Evolutionary conservation across 2,113 vertebrate species (phyloP).

Genomic region (Apaloderma vittatum): DNA sequence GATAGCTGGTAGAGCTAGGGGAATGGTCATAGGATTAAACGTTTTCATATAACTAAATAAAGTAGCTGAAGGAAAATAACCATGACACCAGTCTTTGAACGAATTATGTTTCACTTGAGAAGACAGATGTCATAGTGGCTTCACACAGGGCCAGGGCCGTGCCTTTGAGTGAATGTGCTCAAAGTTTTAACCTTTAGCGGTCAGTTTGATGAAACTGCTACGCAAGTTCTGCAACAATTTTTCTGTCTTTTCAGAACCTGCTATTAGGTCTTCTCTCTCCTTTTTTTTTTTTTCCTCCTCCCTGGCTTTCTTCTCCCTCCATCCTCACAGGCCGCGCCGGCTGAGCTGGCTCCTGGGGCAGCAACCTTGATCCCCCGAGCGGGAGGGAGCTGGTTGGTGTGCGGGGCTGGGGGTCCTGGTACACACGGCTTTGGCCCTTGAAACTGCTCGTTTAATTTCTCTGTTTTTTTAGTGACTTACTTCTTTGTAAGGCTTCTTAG

Average conservation of each 20-base stretch:
- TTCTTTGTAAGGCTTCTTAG: neutral
- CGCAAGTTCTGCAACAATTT: neutral
- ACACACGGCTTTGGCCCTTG: fast-evolving
- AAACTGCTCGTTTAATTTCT: fast-evolving
- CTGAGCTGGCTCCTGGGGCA: neutral
- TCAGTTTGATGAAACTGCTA: neutral
- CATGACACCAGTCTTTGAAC: too few relatives aligned
- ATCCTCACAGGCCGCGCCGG: fast-evolving
- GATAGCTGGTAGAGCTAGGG: neutral
- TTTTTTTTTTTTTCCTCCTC: too few relatives aligned
- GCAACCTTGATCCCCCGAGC: neutral
- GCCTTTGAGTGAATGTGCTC: neutral
- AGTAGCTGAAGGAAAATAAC: neutral
- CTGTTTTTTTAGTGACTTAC: neutral
- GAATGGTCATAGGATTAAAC: too few relatives aligned
- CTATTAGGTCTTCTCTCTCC: neutral
- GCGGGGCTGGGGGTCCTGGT: neutral
- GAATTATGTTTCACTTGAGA: neutral
- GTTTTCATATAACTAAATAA: too few relatives aligned
- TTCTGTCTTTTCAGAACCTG: neutral
- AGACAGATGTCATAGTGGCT: neutral
- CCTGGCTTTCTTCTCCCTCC: neutral
- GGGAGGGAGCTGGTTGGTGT: neutral
- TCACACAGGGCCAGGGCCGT: neutral
- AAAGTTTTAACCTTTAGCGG: too few relatives aligned